Base-by-base conservation (phyloP, 1,140 invertebrate genomes). In the Conopomorpha cramerella region DNA sequence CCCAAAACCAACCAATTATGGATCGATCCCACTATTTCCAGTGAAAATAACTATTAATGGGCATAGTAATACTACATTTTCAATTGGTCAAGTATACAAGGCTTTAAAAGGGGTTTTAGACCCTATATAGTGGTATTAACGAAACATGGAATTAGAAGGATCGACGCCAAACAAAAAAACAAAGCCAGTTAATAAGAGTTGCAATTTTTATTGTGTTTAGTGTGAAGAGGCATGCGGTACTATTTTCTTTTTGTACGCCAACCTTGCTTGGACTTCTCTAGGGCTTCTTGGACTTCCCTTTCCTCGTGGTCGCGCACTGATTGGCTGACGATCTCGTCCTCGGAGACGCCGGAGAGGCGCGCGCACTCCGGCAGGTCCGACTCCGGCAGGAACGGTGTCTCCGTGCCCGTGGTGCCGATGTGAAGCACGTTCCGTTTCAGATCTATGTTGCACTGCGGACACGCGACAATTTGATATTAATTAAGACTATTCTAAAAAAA, bases 351-450 rank as follows among this genome's bases (percentile, higher is more conserved):
- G 26, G 67, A 78, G 19, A 78, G 70, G 19, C 71, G 55, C 39
- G 68, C 60, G 42, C 72, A 82, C 31, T 71, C 83, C 1, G 92
- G 92, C 34, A 96, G 73, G 41, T 95, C 91, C 50, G 85, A 86
- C 79, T 98, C 96, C 0, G 88, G 78, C 37, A 99, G 74, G 74
- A 99, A 99, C 10, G 82, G 70, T 0, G 96, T 97, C 68, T 93
- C 89, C 0, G 93, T 95, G 14, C 92, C 93, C 0, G 95, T 97
- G 0, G 95, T 97, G n/a, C 95, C 96, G 54, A 98, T 98, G 26
- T 85, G 83, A 13, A 99, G 78, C 1, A 95, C 82, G 74, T 96
- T 97, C 34, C 83, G 83, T 57, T 93, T 92, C 36, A 99, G 76
- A 72, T 99, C 95, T 54, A 99, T 97, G 44, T 86, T 88, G 80